Conservation (phyloP, 2,797 vertebrate species). For the Lacerta viridis region DNA sequence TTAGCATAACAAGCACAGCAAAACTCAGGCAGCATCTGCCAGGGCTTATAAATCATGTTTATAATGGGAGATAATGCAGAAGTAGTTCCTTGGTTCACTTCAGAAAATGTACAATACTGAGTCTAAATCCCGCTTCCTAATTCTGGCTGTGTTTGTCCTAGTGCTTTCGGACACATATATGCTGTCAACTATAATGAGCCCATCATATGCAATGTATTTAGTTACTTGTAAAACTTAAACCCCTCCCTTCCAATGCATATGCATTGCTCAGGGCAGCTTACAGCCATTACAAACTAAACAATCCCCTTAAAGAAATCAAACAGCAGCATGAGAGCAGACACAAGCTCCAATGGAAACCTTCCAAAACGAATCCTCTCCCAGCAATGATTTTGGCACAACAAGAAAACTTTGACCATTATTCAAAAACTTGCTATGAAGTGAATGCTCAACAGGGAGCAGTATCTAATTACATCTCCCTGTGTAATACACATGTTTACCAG, state of each 20-base stretch:
- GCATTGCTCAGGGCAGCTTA: not conserved
- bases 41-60: conserved; percentile 53
- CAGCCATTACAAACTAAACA: not conserved
- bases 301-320: not conserved
- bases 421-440: not conserved
- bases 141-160: not conserved
- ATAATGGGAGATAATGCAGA: conserved; percentile 38
- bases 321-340: too few relatives aligned
- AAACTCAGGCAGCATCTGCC: conserved; percentile 44
- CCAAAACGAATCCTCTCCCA: too few relatives aligned
- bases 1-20: conserved; percentile 48
- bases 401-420: too few relatives aligned
- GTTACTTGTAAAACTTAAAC: not conserved
- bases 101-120: conserved; percentile 8
- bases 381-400: too few relatives aligned
- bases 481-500: not conserved
- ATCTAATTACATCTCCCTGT: not conserved
- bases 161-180: not conserved
- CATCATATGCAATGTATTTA: not conserved
- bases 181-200: not conserved
- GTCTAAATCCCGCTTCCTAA: conserved; percentile 2
- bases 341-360: too few relatives aligned
- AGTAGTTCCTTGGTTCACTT: conserved; percentile 39
- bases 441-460: not conserved
- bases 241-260: not conserved